These are phyloP conservation scores for Drosophila greeni DNA, from an alignment of 2,888 invertebrate species.

Conservation along the genomic window DNA sequence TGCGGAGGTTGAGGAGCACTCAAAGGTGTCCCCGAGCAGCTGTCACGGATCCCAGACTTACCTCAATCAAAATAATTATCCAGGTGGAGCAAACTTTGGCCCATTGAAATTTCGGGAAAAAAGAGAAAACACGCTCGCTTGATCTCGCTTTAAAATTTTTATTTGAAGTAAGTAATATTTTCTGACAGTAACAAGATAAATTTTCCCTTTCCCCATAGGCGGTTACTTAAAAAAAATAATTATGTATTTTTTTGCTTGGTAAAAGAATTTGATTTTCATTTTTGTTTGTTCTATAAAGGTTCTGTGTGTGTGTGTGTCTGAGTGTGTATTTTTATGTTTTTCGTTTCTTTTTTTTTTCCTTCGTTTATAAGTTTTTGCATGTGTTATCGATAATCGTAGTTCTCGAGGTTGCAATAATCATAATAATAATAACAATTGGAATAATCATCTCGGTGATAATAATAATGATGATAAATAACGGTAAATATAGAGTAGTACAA, in stretches of 20 bases:
- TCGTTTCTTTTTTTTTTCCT: neutral
- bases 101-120: neutral
- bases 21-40: conserved; percentile 7
- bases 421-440: conserved; percentile 36
- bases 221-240: conserved; percentile 43
- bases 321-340: neutral
- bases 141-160: conserved; percentile 65
- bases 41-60: conserved; percentile 23
- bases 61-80: conserved; percentile 18
- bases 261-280: conserved; percentile 48
- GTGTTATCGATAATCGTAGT: conserved; percentile 18
- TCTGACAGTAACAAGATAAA: conserved; percentile 74
- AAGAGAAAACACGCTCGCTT: conserved; percentile 12
- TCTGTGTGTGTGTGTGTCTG: neutral
- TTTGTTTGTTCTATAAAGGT: conserved; percentile 29
- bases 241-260: conserved; percentile 33
- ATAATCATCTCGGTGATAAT: conserved; percentile 14
- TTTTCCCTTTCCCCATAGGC: conserved; percentile 42
- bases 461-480: conserved; percentile 26
- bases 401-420: conserved; percentile 23
- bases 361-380: conserved; percentile 14
- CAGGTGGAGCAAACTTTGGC: neutral
- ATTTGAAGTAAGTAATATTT: conserved; percentile 74
- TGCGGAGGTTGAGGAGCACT: neutral
- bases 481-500: conserved; percentile 29